Evolutionary conservation across 2,113 vertebrate species (phyloP).

Genomic region (Amphiprion ocellaris): DNA sequence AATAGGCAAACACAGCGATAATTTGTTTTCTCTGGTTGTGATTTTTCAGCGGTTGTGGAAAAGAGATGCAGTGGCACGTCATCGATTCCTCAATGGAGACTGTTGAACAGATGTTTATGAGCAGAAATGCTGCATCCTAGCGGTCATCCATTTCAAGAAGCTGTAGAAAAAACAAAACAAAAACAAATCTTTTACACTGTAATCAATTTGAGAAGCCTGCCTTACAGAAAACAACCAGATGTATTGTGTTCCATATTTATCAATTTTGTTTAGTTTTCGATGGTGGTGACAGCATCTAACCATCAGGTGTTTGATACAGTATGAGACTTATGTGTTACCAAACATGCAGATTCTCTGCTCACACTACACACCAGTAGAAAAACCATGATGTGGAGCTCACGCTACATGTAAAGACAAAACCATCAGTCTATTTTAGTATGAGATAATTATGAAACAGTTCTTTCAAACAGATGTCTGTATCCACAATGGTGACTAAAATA

Average conservation of each 20-base stretch:
- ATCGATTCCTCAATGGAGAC: conserved; percentile 30
- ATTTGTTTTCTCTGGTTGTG: not conserved
- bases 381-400: too few relatives aligned
- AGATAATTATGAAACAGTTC: too few relatives aligned
- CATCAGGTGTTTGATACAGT: not conserved
- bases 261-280: not conserved
- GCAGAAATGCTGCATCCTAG: conserved; percentile 30
- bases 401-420: too few relatives aligned
- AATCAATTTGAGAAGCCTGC: conserved; percentile 17
- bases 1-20: not conserved
- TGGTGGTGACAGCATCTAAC: not conserved
- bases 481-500: too few relatives aligned
- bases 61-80: conserved; percentile 23
- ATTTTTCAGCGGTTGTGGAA: not conserved
- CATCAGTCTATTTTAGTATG: too few relatives aligned
- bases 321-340: too few relatives aligned
- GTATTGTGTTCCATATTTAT: too few relatives aligned
- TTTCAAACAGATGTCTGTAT: too few relatives aligned
- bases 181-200: not conserved
- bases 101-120: conserved; percentile 38
- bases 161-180: conserved; percentile 1
- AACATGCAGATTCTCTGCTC: too few relatives aligned
- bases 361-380: too few relatives aligned
- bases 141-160: conserved; percentile 29
- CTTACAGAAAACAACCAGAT: not conserved